Evolutionary conservation across 2,888 invertebrate species (phyloP).

Genomic region (Chrysomela aeneicollis): DNA sequence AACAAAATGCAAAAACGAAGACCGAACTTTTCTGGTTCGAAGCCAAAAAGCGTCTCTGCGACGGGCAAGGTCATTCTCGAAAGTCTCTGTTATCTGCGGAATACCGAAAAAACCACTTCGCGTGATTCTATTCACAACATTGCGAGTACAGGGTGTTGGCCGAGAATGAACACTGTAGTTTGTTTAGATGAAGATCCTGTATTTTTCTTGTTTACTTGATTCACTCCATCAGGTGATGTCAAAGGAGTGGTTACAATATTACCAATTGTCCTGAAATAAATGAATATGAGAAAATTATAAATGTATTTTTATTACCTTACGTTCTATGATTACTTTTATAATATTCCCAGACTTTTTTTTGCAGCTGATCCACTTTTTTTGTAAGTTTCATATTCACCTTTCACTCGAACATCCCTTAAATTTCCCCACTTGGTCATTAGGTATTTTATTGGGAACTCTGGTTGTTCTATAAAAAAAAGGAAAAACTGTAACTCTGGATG

Average conservation of each 20-base stretch:
- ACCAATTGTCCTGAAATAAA: conserved; percentile 3
- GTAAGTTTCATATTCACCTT: conserved; percentile 18
- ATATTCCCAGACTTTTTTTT: conserved; percentile 6
- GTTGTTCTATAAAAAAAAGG: conserved; percentile 8
- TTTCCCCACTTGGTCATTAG: conserved; percentile 13
- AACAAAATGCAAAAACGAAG: too few relatives aligned
- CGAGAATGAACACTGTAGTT: too few relatives aligned
- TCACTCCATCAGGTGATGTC: conserved; percentile 1
- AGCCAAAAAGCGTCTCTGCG: too few relatives aligned
- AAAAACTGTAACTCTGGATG: not conserved
- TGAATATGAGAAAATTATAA: not conserved
- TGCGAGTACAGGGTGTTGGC: too few relatives aligned
- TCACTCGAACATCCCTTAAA: conserved; percentile 10
- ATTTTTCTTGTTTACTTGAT: not conserved
- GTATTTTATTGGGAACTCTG: conserved; percentile 13
- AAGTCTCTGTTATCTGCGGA: too few relatives aligned
- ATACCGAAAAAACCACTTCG: too few relatives aligned
- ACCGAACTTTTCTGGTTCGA: too few relatives aligned
- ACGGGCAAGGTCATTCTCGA: too few relatives aligned
- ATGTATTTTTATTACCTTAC: not conserved
- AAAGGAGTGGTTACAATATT: conserved; percentile 1
- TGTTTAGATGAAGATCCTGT: not conserved
- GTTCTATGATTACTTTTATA: conserved; percentile 7
- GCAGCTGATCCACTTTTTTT: conserved; percentile 22
- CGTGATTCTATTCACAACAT: too few relatives aligned